Evolutionary conservation across 2,797 vertebrate genomes (phyloP), one percentile per base, ranked within the genome.

Genomic region (Oreochromis mossambicus): DNA sequence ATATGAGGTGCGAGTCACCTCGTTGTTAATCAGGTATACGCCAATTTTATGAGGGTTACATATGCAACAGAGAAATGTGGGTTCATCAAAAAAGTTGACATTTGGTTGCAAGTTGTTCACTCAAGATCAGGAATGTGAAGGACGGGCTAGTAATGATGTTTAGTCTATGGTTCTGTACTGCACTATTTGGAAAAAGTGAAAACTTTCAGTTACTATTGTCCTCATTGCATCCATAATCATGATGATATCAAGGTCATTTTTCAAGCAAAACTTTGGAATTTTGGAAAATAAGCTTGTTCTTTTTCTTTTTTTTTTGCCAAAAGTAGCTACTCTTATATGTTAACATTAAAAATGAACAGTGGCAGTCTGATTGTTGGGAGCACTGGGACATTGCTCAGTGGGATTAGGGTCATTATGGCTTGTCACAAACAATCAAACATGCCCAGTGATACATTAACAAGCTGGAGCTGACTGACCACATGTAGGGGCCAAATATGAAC

Each of bases 1-100:
- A 90, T 84, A 68, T 88, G 86, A 92, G 58, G 14, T 70, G 32
- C 55, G 36, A 86, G 85, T 89, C 86, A 85, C 14, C 6, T 8
- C 6, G n/a, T 48, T 68, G 48, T 63, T 73, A 36, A 9, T 82
- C 54, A 76, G 2, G 4, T 38, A 51, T 55, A 7, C 24, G n/a
- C 83, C 6, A 58, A 58, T 43, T 84, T 48, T 32, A 78, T 17
- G 15, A 8, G 7, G 50, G 36, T 43, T 41, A 9, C 46, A 26
- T 48, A 36, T 21, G 26, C 17, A 78, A 26, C 5, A 41, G 50
- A 82, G 12, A 48, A 21, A 63, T 24, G 9, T 19, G 3, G 50
- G n/a, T 34, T 4, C 5, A 29, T 80, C 7, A 50, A 36, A 14
- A 70, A 41, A 58, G 19, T 29, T 70, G 41, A 46, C 55, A n/a